phyloP scores from a whole-genome alignment of 2,888 invertebrate genomes.

The Argyresthia albistria region DNA sequence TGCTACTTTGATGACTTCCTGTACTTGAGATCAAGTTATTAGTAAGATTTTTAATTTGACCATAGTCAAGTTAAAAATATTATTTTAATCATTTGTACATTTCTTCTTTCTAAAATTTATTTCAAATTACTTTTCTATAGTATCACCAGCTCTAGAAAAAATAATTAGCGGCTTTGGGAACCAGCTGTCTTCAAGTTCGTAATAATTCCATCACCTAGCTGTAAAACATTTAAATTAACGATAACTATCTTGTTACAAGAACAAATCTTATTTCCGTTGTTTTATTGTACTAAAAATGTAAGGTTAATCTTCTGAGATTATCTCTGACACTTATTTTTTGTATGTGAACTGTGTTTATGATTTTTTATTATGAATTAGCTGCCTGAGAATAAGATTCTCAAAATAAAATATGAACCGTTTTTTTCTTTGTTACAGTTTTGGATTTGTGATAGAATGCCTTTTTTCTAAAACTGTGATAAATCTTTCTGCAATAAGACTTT shows the following conservation, averaged over 20 bases:
- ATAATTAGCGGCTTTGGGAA: no score
- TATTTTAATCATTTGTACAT: no score
- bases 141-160: no score
- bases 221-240: not conserved
- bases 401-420: conserved; percentile 1
- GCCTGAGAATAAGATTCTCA: not conserved
- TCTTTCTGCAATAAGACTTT: not conserved
- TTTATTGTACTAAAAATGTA: conserved; percentile 8
- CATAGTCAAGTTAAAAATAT: no score
- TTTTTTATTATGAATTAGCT: not conserved
- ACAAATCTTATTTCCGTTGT: conserved; percentile 12
- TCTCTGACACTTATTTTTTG: conserved; percentile 1
- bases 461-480: not conserved
- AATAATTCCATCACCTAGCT: no score
- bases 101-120: no score
- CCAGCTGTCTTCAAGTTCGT: no score
- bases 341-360: conserved; percentile 3
- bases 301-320: conserved; percentile 3
- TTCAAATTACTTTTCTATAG: no score
- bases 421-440: conserved; percentile 9
- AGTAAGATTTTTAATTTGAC: no score
- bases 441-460: not conserved
- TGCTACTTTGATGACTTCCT: no score
- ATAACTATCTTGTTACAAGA: not conserved
- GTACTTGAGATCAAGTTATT: no score